Evolutionary conservation across 1,140 invertebrate species (phyloP).

Genomic region (Brachionus koreanus): DNA sequence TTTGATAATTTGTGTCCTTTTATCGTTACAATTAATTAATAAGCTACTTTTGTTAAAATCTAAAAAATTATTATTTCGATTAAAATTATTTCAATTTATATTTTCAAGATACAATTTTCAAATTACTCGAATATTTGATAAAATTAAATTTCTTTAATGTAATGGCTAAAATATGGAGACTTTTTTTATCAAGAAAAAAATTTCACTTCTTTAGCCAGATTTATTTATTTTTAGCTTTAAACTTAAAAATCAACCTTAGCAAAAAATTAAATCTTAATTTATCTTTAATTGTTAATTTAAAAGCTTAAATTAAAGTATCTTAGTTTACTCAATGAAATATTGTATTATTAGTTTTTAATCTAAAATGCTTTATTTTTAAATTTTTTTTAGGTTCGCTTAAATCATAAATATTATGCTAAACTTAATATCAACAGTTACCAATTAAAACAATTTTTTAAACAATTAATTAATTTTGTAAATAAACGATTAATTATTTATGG

Average conservation of each 20-base stretch:
- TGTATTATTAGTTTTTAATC: background rate
- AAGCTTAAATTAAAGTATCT: no score
- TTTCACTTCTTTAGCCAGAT: background rate
- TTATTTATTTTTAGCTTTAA: background rate
- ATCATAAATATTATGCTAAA: background rate
- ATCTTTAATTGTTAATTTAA: no score
- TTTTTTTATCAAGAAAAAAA: background rate
- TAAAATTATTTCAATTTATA: no score
- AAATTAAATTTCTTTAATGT: no score
- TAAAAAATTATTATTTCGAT: no score
- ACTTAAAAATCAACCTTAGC: background rate
- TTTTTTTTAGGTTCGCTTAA: background rate
- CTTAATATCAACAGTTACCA: background rate
- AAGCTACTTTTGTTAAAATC: background rate
- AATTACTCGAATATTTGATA: no score
- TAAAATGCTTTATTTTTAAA: background rate
- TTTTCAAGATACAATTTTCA: no score
- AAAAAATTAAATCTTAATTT: no score
- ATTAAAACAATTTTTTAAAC: background rate
- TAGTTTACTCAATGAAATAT: background rate
- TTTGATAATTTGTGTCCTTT: no score
- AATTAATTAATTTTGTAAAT: slow-evolving; percentile 5
- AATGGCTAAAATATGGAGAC: no score
- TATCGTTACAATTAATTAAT: no score
- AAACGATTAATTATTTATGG: slow-evolving; percentile 38